Evolutionary conservation across 2,888 invertebrate genomes (phyloP), one percentile per base, ranked within the genome.

Genomic region (Agonum fuliginosum): DNA sequence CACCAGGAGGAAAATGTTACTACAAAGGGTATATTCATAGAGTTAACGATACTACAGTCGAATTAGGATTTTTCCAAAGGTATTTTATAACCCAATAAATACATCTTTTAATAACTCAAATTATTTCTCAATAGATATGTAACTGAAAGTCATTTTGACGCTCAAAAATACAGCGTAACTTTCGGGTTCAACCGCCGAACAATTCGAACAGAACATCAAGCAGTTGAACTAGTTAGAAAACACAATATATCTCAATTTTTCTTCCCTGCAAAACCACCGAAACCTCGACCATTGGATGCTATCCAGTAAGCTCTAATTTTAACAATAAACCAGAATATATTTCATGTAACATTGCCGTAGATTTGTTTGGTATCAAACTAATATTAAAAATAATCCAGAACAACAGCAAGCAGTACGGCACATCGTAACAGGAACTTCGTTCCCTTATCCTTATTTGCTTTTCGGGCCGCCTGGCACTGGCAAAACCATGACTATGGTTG

Each of bases 401-500:
- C 90, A 91, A 81, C 86, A 85, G 79, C 82, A 84, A 46, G 90
- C 90, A 4, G 89, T 91, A 1, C 79, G 81, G 19, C 86, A 88
- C 79, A 89, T 91, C 27, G 81, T 91, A 0, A 83, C 85, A 6
- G 89, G 87, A 1, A 86, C 87, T 78, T 84, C 87, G 2, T 85
- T 87, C 34, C 90, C 90, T 0, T 81, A 86, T 1, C 91, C 91
- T 0, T 91, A 91, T 82, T 84, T 91, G 62, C 84, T 91, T 46
- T 91, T 89, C 85, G 91, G 91, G 3, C 91, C 91, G 14, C 90
- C 79, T 24, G 91, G 91, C 0, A 93, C 93, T 1, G 93, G 93
- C 0, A 93, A 93, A 85, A 94, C 94, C 0, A 88, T 92, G 0
- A 93, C 94, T 0, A 81, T 94, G 4, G 91, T 93, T 1, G 94